These are phyloP conservation scores for Heteromyza rotundicornis DNA, from an alignment of 2,888 invertebrate species.

Conservation along the genomic window DNA sequence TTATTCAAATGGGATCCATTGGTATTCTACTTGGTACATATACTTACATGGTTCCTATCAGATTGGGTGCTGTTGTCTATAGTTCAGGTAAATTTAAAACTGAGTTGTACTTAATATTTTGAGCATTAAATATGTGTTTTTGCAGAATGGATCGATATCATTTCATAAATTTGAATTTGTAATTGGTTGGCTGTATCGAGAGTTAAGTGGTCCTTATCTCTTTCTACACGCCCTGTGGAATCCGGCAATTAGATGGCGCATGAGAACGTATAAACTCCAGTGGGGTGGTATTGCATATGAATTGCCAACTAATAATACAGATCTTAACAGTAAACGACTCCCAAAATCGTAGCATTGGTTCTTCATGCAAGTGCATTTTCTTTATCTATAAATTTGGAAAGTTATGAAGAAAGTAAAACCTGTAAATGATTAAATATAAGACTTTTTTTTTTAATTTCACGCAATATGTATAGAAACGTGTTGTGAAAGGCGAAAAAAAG, in stretches of 20 bases:
- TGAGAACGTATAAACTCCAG: conserved; percentile 85
- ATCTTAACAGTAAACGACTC: background rate
- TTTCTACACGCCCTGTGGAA: conserved; percentile 85
- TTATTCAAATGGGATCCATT: conserved; percentile 88
- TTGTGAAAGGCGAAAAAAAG: too few species aligned
- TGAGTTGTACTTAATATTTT: too few species aligned
- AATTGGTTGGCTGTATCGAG: conserved; percentile 93
- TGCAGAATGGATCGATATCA: conserved; percentile 86
- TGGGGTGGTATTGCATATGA: conserved; percentile 97
- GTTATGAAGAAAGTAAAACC: too few species aligned
- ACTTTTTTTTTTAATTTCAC: too few species aligned
- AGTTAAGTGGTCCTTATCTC: conserved; percentile 87
- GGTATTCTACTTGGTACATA: conserved; percentile 91
- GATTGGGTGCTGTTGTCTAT: conserved; percentile 92
- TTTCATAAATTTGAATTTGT: conserved; percentile 95
- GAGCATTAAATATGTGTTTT: conserved; percentile 1
- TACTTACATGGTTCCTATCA: conserved; percentile 92
- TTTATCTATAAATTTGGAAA: too few species aligned
- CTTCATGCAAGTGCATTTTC: background rate
- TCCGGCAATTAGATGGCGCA: conserved; percentile 92
- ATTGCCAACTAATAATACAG: conserved; percentile 64
- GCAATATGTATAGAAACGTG: too few species aligned
- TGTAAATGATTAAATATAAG: too few species aligned
- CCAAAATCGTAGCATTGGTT: background rate
- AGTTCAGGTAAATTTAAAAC: conserved; percentile 71